Evolutionary conservation across 2,113 vertebrate species (phyloP).

Genomic region (Heterotis niloticus): DNA sequence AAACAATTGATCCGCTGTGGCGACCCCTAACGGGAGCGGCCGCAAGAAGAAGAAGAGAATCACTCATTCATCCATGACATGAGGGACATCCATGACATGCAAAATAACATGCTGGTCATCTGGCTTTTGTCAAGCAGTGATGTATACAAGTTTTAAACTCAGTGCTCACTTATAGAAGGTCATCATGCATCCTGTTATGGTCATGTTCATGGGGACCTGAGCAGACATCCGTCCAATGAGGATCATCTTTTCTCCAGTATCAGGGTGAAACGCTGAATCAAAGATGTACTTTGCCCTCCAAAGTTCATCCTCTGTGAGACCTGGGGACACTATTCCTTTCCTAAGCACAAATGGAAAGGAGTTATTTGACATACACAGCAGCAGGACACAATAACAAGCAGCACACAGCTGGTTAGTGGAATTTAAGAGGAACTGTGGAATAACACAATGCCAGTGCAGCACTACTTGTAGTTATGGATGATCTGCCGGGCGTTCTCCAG

Average conservation of each 20-base stretch:
- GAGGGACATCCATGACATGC: not conserved
- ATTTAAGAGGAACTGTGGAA: not conserved
- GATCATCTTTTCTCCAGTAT: slow-evolving; percentile 96
- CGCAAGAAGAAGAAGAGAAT: not conserved
- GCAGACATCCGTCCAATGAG: slow-evolving; percentile 96
- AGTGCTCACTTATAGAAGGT: slow-evolving; percentile 87
- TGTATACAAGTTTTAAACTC: not conserved
- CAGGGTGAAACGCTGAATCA: slow-evolving; percentile 95
- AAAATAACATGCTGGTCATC: not conserved
- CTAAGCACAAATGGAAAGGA: slow-evolving; percentile 49
- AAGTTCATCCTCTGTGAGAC: slow-evolving; percentile 89
- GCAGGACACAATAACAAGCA: not conserved
- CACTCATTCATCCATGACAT: not conserved
- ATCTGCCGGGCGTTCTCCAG: slow-evolving; percentile 76
- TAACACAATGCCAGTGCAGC: not conserved
- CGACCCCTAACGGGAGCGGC: too few relatives aligned
- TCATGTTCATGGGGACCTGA: slow-evolving; percentile 99
- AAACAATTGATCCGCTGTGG: too few relatives aligned
- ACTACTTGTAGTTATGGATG: slow-evolving; percentile 89
- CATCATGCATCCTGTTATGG: slow-evolving; percentile 98
- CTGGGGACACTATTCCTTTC: slow-evolving; percentile 75
- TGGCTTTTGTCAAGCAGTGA: not conserved
- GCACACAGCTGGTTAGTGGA: not conserved
- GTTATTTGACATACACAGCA: not conserved
- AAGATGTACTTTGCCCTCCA: slow-evolving; percentile 94